Conservation (phyloP, 1,140 invertebrate species). For the Venustaconcha ellipsiformis region DNA sequence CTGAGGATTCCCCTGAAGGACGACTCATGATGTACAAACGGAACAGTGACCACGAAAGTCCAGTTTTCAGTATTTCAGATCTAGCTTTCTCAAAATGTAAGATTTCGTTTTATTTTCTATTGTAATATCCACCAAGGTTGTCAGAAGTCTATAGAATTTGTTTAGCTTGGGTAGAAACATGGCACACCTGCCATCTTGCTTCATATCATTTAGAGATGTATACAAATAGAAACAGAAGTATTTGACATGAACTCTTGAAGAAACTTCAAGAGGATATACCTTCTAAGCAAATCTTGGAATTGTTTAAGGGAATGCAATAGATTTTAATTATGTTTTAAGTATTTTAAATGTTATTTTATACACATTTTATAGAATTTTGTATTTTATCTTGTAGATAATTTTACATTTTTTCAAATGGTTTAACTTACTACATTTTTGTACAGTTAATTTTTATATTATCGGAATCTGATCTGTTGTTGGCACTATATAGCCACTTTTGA, state of each 20-base stretch:
- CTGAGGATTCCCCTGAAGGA: slow-evolving; percentile 63
- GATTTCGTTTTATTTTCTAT: slow-evolving; percentile 6
- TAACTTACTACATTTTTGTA: too few species aligned
- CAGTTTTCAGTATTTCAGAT: slow-evolving; percentile 42
- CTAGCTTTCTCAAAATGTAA: slow-evolving; percentile 61
- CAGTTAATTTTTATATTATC: too few species aligned
- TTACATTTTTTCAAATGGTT: too few species aligned
- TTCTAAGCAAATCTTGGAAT: not conserved
- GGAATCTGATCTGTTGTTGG: too few species aligned
- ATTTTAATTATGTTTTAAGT: too few species aligned
- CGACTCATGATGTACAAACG: slow-evolving; percentile 39
- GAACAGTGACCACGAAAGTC: slow-evolving; percentile 49
- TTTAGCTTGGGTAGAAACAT: not conserved
- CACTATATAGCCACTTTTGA: too few species aligned
- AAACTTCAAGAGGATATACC: too few species aligned
- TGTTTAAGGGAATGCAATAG: too few species aligned
- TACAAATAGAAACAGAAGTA: not conserved
- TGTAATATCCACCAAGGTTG: too few species aligned
- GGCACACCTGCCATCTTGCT: not conserved
- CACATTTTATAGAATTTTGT: too few species aligned
- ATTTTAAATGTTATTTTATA: too few species aligned
- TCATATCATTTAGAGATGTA: not conserved
- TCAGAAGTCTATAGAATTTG: not conserved
- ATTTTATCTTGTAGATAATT: too few species aligned
- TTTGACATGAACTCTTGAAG: not conserved